Evolutionary conservation across 2,113 vertebrate species (phyloP), one percentile per base, ranked within the genome.

Genomic region (Pao palembangensis): DNA sequence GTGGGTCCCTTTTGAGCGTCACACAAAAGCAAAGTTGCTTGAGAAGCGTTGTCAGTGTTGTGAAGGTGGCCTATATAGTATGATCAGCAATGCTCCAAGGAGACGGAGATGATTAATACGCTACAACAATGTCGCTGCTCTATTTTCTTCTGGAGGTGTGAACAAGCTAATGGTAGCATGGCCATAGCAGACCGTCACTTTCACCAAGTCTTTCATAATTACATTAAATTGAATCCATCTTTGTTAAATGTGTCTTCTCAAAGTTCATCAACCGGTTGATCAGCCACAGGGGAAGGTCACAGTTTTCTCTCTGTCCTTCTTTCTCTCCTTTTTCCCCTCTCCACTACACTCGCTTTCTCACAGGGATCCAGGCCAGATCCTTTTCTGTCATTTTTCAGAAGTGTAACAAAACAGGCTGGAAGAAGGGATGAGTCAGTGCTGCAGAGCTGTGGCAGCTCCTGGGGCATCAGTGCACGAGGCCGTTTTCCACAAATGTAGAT

Each of bases 271-370:
- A 60, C 66, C 74, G 55, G 67, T 74, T 66, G 51, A 73, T 55
- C 61, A 55, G 82, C 76, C 34, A 6, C 58, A 76, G 70, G 80
- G 62, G 82, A 85, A 88, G 88, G 85, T 89, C 85, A 84, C 28
- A 15, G 63, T 61, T 63, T 79, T 73, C 58, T 54, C 12, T 51
- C 19, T 62, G 47, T 68, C 63, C 54, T 65, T 14, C 20, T 61
- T 61, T 59, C 48, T 38, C 44, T 53, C 53, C 49, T 19, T 44
- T 20, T 64, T 5, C 15, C 15, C 28, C 28, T 64, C 57, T 52
- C 17, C 15, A 23, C 67, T 28, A 41, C 12, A 43, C 28, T 47
- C 42, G 12, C 44, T 56, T 31, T 67, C 69, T 69, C 28, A 13
- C 58, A 75, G 63, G 74, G 80, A 67, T 73, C 64, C 17, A 21